These are phyloP conservation scores for Melanogrammus aeglefinus DNA, from an alignment of 2,797 vertebrate species.

Conservation along the genomic window DNA sequence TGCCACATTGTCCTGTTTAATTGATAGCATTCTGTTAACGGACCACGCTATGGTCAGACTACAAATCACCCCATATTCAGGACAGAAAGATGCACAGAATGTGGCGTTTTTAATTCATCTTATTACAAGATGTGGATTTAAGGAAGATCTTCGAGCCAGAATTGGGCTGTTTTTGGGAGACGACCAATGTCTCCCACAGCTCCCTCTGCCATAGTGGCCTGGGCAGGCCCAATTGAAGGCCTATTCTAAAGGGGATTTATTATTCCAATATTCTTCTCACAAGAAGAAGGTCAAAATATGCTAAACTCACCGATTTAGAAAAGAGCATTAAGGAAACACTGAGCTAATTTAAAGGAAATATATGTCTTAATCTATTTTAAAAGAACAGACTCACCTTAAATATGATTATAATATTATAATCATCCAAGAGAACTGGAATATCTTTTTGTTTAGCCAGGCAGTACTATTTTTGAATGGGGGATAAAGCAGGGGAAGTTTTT, in stretches of 20 bases:
- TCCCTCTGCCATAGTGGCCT: slow-evolving; percentile 9
- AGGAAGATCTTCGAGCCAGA: background rate
- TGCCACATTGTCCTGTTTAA: slow-evolving; percentile 2
- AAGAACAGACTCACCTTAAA: slow-evolving; percentile 4
- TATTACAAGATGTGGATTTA: background rate
- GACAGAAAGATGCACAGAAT: slow-evolving; percentile 1
- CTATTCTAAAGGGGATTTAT: slow-evolving; percentile 7
- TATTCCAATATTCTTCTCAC: slow-evolving; percentile 5
- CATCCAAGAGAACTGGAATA: background rate
- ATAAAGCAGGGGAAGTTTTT: too few species aligned
- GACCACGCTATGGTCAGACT: slow-evolving; percentile 5
- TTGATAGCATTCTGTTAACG: slow-evolving; percentile 5
- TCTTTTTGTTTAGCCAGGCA: background rate
- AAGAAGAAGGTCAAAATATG: slow-evolving; percentile 4
- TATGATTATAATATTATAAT: background rate
- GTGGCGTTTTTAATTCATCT: background rate
- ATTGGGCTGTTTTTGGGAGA: slow-evolving; percentile 5
- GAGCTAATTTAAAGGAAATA: slow-evolving; percentile 1
- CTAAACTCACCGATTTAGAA: background rate
- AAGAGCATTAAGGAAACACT: slow-evolving; percentile 7
- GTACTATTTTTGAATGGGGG: too few species aligned
- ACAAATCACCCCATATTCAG: slow-evolving; percentile 8
- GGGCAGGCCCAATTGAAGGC: slow-evolving; percentile 4
- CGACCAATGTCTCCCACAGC: slow-evolving; percentile 3
- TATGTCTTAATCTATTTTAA: background rate